Percentiles rank a stretch among this genome's conserved stretches.
Evolutionary conservation across 2,113 vertebrate species (phyloP).

Genomic region (Trogon melanurus): DNA sequence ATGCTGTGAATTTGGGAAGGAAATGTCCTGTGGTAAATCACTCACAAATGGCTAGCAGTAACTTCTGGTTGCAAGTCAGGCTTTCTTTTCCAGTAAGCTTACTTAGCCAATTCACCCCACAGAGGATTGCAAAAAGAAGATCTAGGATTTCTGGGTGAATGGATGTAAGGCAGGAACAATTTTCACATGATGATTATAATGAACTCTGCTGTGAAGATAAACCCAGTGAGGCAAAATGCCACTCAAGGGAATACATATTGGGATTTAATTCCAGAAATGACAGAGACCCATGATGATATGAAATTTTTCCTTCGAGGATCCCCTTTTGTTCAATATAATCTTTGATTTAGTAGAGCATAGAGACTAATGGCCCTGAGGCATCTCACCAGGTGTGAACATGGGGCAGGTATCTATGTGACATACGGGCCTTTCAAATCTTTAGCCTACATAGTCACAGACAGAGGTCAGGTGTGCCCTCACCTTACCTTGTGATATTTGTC

Average conservation of each 20-base stretch:
- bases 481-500: not conserved
- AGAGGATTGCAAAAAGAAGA: not conserved
- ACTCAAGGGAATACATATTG: not conserved
- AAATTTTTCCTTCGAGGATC: not conserved
- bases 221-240: not conserved
- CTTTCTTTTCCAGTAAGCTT: not conserved
- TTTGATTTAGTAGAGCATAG: not conserved
- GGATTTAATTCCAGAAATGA: not conserved
- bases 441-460: not conserved
- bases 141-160: not conserved
- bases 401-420: no score
- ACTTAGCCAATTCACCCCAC: not conserved
- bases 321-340: not conserved
- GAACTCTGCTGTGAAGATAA: not conserved
- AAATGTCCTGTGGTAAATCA: not conserved
- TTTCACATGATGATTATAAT: not conserved
- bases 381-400: not conserved
- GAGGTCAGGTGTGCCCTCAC: not conserved
- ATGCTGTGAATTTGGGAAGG: not conserved
- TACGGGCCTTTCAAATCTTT: not conserved
- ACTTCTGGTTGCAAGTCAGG: not conserved
- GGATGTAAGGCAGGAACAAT: not conserved
- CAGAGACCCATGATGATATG: fast-evolving
- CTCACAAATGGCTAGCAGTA: not conserved
- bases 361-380: not conserved